These are phyloP conservation scores for Aporrectodea caliginosa DNA, from an alignment of 1,140 invertebrate species.

Conservation along the genomic window DNA sequence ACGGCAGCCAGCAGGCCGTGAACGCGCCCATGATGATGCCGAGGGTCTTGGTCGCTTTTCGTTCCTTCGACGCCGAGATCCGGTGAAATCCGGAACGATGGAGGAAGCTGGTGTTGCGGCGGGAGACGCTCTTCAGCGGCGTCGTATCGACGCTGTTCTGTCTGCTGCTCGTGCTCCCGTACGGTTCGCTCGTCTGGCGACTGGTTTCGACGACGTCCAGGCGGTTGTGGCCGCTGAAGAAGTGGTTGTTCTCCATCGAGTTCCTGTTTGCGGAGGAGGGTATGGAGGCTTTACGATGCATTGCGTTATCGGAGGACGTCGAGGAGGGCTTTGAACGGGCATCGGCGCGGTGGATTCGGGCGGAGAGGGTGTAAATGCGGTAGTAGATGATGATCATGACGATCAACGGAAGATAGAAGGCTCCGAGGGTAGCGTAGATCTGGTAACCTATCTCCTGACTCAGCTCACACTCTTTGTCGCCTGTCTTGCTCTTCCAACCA, in stretches of 20 bases:
- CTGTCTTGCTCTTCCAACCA: constrained; percentile 46
- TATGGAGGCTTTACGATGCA: background rate
- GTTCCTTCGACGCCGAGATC: constrained; percentile 61
- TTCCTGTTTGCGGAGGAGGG: background rate
- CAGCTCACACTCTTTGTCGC: constrained; percentile 67
- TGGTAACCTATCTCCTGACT: constrained; percentile 86
- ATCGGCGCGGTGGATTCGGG: constrained; percentile 54
- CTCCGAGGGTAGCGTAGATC: constrained; percentile 63
- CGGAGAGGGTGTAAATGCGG: constrained; percentile 68
- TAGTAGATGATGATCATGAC: constrained; percentile 90
- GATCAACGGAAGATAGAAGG: constrained; percentile 88
- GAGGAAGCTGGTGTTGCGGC: constrained; percentile 3
- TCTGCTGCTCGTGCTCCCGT: constrained; percentile 6
- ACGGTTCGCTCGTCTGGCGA: background rate
- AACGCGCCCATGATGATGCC: constrained; percentile 64
- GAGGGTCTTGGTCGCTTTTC: constrained; percentile 85
- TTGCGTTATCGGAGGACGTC: background rate
- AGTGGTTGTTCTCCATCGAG: background rate
- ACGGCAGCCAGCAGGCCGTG: constrained; percentile 62
- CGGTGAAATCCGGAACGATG: background rate
- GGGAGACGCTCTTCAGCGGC: background rate
- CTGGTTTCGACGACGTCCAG: constrained; percentile 14
- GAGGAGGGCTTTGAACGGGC: constrained; percentile 30
- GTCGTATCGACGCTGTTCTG: background rate
- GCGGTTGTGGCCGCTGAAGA: background rate